phyloP scores from a whole-genome alignment of 2,888 invertebrate species.

The Onthophagus sagittarius region DNA sequence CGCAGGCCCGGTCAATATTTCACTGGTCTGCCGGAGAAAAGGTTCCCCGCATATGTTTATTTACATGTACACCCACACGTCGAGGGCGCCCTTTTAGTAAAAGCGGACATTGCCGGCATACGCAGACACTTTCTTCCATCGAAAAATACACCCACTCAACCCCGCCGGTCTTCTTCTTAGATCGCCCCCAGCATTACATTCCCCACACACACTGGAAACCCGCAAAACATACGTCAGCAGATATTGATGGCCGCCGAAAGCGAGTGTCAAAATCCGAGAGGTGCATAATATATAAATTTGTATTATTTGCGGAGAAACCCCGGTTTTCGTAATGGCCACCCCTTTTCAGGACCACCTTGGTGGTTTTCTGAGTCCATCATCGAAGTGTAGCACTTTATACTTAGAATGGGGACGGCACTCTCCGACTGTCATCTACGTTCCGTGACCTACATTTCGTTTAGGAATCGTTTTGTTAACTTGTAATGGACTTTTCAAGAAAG shows the following conservation, averaged over 20 bases:
- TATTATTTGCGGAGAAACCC: slow-evolving; percentile 27
- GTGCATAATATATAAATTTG: slow-evolving; percentile 40
- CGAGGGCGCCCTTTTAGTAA: too few relatives aligned
- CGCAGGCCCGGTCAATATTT: slow-evolving; percentile 46
- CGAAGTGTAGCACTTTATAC: background rate
- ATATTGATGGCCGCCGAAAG: slow-evolving; percentile 46
- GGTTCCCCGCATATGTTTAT: slow-evolving; percentile 43
- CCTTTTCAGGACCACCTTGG: background rate
- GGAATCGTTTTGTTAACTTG: background rate
- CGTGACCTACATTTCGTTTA: background rate
- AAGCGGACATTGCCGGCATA: background rate
- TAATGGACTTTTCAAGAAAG: background rate
- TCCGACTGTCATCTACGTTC: background rate
- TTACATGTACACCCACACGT: slow-evolving; percentile 41
- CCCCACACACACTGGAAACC: slow-evolving; percentile 14
- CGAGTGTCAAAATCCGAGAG: slow-evolving; percentile 48
- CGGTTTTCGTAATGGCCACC: slow-evolving; percentile 16
- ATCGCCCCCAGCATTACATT: slow-evolving; percentile 10
- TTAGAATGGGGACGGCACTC: background rate
- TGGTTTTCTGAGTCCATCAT: slow-evolving; percentile 10
- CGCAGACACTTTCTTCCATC: slow-evolving; percentile 27
- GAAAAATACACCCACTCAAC: slow-evolving; percentile 49
- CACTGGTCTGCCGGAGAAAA: slow-evolving; percentile 31
- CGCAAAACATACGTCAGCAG: slow-evolving; percentile 39
- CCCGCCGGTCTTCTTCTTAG: background rate